Percentiles rank a stretch among this genome's conserved stretches.
These are phyloP conservation scores for Lochmaea crataegi DNA, from an alignment of 2,888 invertebrate species.

Conservation along the genomic window DNA sequence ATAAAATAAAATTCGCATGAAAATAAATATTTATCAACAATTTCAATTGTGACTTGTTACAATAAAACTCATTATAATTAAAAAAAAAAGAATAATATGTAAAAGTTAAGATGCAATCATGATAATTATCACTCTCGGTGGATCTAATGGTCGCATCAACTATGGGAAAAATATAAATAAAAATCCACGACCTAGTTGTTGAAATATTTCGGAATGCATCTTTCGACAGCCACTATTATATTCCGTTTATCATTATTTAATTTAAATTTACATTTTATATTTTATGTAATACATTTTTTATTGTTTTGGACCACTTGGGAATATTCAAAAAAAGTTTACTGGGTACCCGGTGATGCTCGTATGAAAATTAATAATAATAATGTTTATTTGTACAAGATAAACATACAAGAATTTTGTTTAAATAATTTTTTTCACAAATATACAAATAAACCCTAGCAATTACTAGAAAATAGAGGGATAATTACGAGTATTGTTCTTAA, in stretches of 20 bases:
- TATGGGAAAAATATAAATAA: background rate
- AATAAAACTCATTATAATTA: constrained; percentile 28
- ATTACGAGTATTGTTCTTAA: too few relatives aligned
- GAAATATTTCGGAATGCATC: background rate
- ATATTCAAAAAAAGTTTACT: background rate
- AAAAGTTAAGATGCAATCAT: constrained; percentile 10
- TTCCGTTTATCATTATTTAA: background rate
- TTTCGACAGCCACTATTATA: background rate
- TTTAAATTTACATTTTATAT: background rate
- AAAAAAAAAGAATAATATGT: constrained; percentile 10
- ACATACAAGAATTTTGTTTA: too few relatives aligned
- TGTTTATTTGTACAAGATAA: too few relatives aligned
- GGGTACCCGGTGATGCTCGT: too few relatives aligned
- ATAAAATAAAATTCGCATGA: constrained; percentile 29
- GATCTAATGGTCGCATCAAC: background rate
- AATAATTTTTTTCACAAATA: too few relatives aligned
- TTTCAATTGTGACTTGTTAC: constrained; percentile 25
- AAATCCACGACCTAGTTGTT: constrained; percentile 3
- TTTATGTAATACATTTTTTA: background rate
- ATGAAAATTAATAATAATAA: too few relatives aligned
- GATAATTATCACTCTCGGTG: background rate
- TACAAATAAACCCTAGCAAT: too few relatives aligned
- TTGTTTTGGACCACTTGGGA: background rate
- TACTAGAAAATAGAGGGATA: too few relatives aligned
- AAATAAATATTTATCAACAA: constrained; percentile 8